Evolutionary conservation across 2,888 invertebrate species (phyloP).

Genomic region (Eulithis prunata): DNA sequence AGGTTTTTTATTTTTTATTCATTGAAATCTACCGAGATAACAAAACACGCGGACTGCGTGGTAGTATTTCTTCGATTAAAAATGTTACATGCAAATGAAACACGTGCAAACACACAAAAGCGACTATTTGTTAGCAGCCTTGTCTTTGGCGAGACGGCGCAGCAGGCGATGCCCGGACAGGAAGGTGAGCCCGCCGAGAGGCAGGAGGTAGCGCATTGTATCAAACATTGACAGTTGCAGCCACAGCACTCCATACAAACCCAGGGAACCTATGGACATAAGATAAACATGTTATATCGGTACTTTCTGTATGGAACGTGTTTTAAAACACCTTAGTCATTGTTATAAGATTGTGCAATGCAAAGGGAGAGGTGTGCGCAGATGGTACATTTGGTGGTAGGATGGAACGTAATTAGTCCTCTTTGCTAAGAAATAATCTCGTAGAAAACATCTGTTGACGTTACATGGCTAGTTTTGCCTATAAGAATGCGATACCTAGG

Average conservation of each 20-base stretch:
- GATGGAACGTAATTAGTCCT: no score
- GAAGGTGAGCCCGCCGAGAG: constrained; percentile 95
- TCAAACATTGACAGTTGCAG: constrained; percentile 97
- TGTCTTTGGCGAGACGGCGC: constrained; percentile 87
- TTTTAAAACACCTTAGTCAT: no score
- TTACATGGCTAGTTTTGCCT: no score
- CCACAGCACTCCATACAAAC: constrained; percentile 96
- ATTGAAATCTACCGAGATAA: not conserved
- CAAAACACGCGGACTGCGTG: not conserved
- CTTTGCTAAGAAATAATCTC: no score
- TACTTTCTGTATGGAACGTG: no score
- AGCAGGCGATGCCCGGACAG: constrained; percentile 96
- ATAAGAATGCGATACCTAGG: no score
- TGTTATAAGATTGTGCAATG: no score
- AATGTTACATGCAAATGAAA: constrained; percentile 1
- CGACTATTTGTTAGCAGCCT: constrained; percentile 15
- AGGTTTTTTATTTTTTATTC: constrained; percentile 4
- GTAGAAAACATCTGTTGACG: no score
- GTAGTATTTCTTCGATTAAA: not conserved
- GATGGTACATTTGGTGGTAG: no score
- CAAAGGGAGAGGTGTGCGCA: no score
- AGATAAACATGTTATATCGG: not conserved
- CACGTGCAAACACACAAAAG: not conserved
- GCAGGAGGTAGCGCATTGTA: constrained; percentile 94
- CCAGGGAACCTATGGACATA: constrained; percentile 89